Conservation (phyloP, 2,888 invertebrate species). For the Parthenolecanium corni region DNA sequence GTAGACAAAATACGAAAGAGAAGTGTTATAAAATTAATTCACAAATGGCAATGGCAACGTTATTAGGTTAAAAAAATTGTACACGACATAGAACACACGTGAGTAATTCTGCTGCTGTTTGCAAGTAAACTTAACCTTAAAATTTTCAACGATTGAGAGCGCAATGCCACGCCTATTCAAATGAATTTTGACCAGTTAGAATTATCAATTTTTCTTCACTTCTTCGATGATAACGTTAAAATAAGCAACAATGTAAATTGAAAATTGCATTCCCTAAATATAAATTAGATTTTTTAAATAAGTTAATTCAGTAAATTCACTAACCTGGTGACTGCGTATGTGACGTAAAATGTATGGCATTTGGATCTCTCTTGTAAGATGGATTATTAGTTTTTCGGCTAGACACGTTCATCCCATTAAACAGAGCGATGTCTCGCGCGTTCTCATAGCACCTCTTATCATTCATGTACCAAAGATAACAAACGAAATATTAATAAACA, state of each 20-base stretch:
- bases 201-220: not conserved
- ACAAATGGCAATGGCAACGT: not conserved
- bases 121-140: slow-evolving; percentile 28
- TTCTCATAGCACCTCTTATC: slow-evolving; percentile 25
- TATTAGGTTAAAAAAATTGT: slow-evolving; percentile 2
- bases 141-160: slow-evolving; percentile 22
- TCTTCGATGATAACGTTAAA: not conserved
- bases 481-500: not conserved
- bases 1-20: too few relatives aligned
- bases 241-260: slow-evolving; percentile 11
- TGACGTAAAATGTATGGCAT: slow-evolving; percentile 17
- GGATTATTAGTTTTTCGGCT: slow-evolving; percentile 21
- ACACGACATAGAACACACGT: slow-evolving; percentile 28
- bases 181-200: not conserved
- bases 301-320: slow-evolving; percentile 12
- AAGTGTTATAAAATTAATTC: slow-evolving; percentile 10
- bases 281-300: not conserved
- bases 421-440: slow-evolving; percentile 16
- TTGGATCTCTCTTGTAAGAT: slow-evolving; percentile 16
- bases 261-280: slow-evolving; percentile 1
- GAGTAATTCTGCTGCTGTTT: slow-evolving; percentile 17
- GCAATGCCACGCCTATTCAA: slow-evolving; percentile 27
- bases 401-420: slow-evolving; percentile 27
- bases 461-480: slow-evolving; percentile 1
- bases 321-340: slow-evolving; percentile 19